Base-by-base conservation (phyloP, 2,888 invertebrate species). In the Drosophila greeni region DNA sequence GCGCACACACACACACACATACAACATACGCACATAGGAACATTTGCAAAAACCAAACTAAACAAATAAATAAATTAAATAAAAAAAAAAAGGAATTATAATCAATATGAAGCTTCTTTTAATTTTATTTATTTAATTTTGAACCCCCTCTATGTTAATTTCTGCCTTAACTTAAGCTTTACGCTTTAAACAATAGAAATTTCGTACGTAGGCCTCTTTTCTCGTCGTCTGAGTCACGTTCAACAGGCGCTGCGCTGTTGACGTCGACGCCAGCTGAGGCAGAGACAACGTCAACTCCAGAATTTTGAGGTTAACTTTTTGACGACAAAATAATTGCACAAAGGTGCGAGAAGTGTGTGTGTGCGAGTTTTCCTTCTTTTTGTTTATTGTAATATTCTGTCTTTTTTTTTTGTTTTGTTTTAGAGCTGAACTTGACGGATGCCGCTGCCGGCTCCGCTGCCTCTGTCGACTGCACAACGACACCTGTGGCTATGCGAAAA, bases 261-360 rank as follows among this genome's bases (percentile, higher is more conserved):
- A 18, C 53, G 23, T 12, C 31, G 18, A 5, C 62, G 54, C 20
- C 43, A 37, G 51, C 53, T 26, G 57, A 31, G 47, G 26, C 36
- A 48, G 29, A 20, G 45, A 16, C 51, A 23, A 33, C 31, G 39
- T 48, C 49, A 42, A 45, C 40, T 62, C 31, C 49, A 47, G 16
- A 45, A 52, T 73, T 81, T 78, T 82, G 62, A 78, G 82, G 82
- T 79, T 78, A 82, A 70, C 76, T 72, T 81, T 76, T 82, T 78
- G 76, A 74, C 74, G 74, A 66, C 82, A 74, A 69, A 82, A 82
- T 75, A 80, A 79, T 82, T 79, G 82, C 81, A 72, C 77, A 70
- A 72, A 82, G 75, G 81, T 79, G 79, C 72, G 54, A 79, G 49
- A 82, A 77, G 68, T 59, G 31, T 31, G 45, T 45, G 26, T 26